Evolutionary conservation across 2,888 invertebrate genomes (phyloP), one percentile per base, ranked within the genome.

Genomic region (Halocaridina rubra): DNA sequence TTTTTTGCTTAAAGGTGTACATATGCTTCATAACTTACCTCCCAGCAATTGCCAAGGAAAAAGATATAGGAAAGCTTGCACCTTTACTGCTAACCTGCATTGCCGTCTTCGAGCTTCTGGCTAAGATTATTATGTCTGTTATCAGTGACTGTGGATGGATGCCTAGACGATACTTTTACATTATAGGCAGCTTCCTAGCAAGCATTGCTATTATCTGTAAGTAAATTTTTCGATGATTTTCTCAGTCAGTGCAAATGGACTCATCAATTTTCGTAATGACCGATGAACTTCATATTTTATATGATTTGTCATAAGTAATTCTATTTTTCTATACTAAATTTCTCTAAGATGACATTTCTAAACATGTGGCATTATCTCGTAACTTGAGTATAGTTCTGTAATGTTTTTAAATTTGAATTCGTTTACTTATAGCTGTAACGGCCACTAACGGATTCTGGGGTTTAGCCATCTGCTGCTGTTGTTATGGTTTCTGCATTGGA

Each of bases 61-160:
- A 76, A 19, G 75, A 69, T 24, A 27, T 76, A 8, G 75, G 29
- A 16, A 19, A 22, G 22, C 13, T 19, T 22, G 32, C 75, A 7
- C 69, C 69, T 16, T 81, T 59, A 46, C 67, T 81, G 33, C 72
- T 67, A 67, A 81, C 67, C 33, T 53, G 53, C 10, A 24, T 76
- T 30, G 64, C 76, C 69, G 8, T 59, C 13, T 64, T 76, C 24
- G 81, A 81, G 24, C 46, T 81, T 29, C 4, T 53, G 46, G 81
- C 76, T 8, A 81, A 81, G 69, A n/a, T 64, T 13, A 8, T 81
- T 19, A 32, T 72, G 72, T 75, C 81, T 30, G 29, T 81, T 0
- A n/a, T 81, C 24, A 39, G 76, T 30, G 81, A 81, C 30, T 53
- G 59, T 5, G 81, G 75, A 3, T 76, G 72, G 81, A 16, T 75